phyloP scores from a whole-genome alignment of 2,888 invertebrate genomes.

The Macropis europaea region DNA sequence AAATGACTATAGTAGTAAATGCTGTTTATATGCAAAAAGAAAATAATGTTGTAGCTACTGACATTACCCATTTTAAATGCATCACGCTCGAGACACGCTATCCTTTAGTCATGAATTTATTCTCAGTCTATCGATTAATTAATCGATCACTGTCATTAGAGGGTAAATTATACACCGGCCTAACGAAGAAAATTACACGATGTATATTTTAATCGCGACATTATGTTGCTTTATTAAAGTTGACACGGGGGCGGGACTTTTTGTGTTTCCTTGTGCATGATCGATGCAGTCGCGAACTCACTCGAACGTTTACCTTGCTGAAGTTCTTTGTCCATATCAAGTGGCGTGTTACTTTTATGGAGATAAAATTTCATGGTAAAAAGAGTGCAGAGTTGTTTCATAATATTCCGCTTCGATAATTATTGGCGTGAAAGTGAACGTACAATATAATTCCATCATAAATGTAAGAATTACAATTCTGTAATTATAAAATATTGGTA shows the following conservation, averaged over 20 bases:
- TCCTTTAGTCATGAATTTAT: constrained; percentile 24
- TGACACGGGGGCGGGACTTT: constrained; percentile 9
- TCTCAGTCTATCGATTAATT: constrained; percentile 33
- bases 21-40: too few relatives aligned
- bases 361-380: too few relatives aligned
- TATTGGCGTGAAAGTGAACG: too few relatives aligned
- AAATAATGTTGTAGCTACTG: too few relatives aligned
- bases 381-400: too few relatives aligned
- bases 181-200: constrained; percentile 28
- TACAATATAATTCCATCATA: too few relatives aligned
- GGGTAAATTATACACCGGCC: constrained; percentile 23
- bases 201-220: background rate
- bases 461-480: too few relatives aligned
- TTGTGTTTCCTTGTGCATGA: background rate
- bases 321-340: too few relatives aligned
- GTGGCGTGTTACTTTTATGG: too few relatives aligned
- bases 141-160: constrained; percentile 33
- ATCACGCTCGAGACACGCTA: constrained; percentile 18
- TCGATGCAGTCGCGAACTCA: constrained; percentile 18
- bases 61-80: constrained; percentile 4
- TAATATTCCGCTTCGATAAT: too few relatives aligned
- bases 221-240: background rate
- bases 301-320: background rate
- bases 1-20: too few relatives aligned
- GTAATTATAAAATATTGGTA: too few relatives aligned